A percentile compares a stretch with the other conserved stretches of the same genome.
phyloP scores from a whole-genome alignment of 2,797 vertebrate genomes.

The Silurus aristotelis region DNA sequence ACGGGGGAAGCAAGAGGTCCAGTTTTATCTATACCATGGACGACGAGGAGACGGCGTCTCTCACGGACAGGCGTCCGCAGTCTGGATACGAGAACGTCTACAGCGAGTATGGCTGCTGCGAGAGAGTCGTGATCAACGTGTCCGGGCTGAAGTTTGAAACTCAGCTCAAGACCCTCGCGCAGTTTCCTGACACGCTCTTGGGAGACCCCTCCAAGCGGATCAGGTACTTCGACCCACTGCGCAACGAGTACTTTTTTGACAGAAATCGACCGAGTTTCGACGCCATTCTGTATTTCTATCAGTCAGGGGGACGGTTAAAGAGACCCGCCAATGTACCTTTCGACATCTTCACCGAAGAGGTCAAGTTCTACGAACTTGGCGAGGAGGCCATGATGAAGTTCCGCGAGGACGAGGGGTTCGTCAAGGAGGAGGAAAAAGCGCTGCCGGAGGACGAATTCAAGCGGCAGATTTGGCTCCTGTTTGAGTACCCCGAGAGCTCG shows the following conservation, averaged over 20 bases:
- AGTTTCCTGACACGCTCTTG: slow-evolving; percentile 94
- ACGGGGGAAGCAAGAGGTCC: slow-evolving; percentile 70
- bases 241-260: slow-evolving; percentile 98
- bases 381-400: slow-evolving; percentile 96
- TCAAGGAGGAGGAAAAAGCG: slow-evolving; percentile 92
- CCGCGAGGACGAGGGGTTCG: slow-evolving; percentile 96
- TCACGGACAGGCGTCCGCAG: slow-evolving; percentile 83
- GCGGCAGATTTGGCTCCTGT: slow-evolving; percentile 95
- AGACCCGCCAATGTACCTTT: slow-evolving; percentile 94
- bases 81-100: slow-evolving; percentile 85
- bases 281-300: slow-evolving; percentile 97
- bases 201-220: slow-evolving; percentile 93
- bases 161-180: slow-evolving; percentile 90
- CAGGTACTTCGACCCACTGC: slow-evolving; percentile 95
- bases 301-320: slow-evolving; percentile 94
- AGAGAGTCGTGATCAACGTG: slow-evolving; percentile 96
- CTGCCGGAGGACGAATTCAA: slow-evolving; percentile 96
- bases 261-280: slow-evolving; percentile 96
- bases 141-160: slow-evolving; percentile 96
- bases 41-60: slow-evolving; percentile 82
- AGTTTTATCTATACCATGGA: slow-evolving; percentile 84
- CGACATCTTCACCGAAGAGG: slow-evolving; percentile 96
- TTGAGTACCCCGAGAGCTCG: slow-evolving; percentile 97
- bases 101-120: slow-evolving; percentile 90
- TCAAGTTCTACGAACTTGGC: slow-evolving; percentile 96